These are phyloP conservation scores for Rhodinocichla rosea DNA, from an alignment of 2,113 vertebrate species.

Conservation along the genomic window DNA sequence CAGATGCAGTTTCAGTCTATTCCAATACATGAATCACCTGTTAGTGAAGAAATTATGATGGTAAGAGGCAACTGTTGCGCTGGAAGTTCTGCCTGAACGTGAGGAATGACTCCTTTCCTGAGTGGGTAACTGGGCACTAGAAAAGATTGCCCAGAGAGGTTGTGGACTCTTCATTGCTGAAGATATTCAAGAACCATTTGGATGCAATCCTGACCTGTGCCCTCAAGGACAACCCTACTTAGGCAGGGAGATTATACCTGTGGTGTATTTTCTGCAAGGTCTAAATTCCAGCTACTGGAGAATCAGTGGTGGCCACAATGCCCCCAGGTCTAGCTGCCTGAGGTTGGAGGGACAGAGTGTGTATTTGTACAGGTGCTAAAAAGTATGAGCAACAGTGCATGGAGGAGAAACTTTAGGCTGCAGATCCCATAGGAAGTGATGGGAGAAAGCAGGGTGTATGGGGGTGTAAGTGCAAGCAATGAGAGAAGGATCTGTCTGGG, in stretches of 20 bases:
- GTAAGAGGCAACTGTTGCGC: background rate
- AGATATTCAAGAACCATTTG: background rate
- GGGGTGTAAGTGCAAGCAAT: background rate
- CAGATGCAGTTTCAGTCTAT: background rate
- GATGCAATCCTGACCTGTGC: background rate
- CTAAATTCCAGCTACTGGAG: background rate
- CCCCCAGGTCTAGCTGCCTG: background rate
- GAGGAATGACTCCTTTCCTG: background rate
- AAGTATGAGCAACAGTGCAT: fast-evolving
- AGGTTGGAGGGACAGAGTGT: background rate
- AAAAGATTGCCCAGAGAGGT: background rate
- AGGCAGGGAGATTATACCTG: background rate
- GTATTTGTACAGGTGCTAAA: background rate
- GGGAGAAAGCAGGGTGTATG: background rate
- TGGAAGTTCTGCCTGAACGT: background rate
- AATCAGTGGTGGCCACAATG: background rate
- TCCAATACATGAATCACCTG: background rate
- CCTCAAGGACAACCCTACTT: background rate
- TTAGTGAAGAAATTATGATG: background rate
- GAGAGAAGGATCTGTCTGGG: background rate
- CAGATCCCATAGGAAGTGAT: background rate
- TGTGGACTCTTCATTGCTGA: background rate
- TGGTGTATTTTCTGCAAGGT: background rate
- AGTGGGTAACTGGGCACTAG: too few relatives aligned
- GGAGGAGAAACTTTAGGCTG: background rate